phyloP scores from a whole-genome alignment of 2,888 invertebrate species.

The Torymus tubicola region DNA sequence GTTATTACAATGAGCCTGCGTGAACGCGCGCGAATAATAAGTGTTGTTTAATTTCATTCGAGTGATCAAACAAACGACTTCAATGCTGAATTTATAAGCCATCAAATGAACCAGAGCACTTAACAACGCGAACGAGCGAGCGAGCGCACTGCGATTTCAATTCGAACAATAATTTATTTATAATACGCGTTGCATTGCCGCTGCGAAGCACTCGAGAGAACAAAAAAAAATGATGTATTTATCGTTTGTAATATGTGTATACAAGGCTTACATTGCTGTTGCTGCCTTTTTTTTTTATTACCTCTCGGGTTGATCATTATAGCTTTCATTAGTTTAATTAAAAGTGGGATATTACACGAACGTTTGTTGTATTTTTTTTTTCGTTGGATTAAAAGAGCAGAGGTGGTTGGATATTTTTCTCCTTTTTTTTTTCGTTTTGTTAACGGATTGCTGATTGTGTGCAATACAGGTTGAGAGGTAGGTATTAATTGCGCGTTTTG shows the following conservation, averaged over 20 bases:
- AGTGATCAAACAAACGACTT: slow-evolving; percentile 35
- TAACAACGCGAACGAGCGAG: slow-evolving; percentile 8
- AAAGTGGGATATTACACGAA: not conserved
- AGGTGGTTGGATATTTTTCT: no score
- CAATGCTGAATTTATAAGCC: slow-evolving; percentile 34
- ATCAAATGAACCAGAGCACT: slow-evolving; percentile 14
- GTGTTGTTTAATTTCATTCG: slow-evolving; percentile 44
- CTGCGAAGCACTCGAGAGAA: no score
- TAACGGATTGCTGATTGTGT: no score
- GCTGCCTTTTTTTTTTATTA: not conserved
- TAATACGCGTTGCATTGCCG: not conserved
- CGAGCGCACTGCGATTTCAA: no score
- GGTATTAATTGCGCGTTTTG: no score
- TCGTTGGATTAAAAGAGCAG: no score
- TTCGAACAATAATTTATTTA: slow-evolving; percentile 36
- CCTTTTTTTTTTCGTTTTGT: no score
- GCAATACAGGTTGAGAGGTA: no score
- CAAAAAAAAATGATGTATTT: not conserved
- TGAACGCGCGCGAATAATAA: slow-evolving; percentile 23
- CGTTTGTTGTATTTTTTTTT: not conserved
- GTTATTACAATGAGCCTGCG: slow-evolving; percentile 28
- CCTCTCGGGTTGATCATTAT: not conserved
- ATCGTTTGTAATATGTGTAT: not conserved
- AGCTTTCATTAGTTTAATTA: slow-evolving; percentile 22
- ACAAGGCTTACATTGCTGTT: not conserved